Evolutionary conservation across 2,888 invertebrate species (phyloP).

Genomic region (Kryphioiulus occultus): DNA sequence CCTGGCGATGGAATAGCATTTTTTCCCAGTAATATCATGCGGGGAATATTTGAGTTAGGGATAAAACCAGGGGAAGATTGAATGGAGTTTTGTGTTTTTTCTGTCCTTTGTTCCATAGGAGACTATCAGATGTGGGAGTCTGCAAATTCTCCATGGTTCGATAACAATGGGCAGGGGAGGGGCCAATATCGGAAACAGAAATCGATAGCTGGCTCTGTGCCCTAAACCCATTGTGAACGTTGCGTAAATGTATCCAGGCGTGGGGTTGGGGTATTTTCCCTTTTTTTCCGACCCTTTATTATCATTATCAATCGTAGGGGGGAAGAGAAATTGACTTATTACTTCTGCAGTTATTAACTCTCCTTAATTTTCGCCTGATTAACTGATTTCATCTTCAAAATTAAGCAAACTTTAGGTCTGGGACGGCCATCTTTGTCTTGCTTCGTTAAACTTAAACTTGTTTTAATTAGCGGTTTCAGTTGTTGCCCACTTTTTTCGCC

Average conservation of each 20-base stretch:
- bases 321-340: constrained; percentile 23
- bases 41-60: constrained; percentile 12
- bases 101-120: background rate
- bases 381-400: constrained; percentile 1
- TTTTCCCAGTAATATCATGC: background rate
- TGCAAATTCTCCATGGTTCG: background rate
- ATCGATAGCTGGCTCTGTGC: constrained; percentile 36
- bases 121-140: constrained; percentile 27
- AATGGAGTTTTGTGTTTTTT: background rate
- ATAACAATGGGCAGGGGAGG: background rate
- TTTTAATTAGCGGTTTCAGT: background rate
- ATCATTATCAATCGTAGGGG: background rate
- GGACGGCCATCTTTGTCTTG: background rate
- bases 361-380: background rate
- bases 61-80: constrained; percentile 23
- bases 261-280: background rate
- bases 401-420: background rate
- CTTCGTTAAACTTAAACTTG: background rate
- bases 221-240: background rate
- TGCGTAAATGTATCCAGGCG: constrained; percentile 33
- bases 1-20: background rate
- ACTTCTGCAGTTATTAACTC: constrained; percentile 12
- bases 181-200: constrained; percentile 8
- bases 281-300: background rate
- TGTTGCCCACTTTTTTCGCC: background rate